Base-by-base conservation (phyloP, 2,113 vertebrate genomes). In the Andinoacara biseriatus region DNA sequence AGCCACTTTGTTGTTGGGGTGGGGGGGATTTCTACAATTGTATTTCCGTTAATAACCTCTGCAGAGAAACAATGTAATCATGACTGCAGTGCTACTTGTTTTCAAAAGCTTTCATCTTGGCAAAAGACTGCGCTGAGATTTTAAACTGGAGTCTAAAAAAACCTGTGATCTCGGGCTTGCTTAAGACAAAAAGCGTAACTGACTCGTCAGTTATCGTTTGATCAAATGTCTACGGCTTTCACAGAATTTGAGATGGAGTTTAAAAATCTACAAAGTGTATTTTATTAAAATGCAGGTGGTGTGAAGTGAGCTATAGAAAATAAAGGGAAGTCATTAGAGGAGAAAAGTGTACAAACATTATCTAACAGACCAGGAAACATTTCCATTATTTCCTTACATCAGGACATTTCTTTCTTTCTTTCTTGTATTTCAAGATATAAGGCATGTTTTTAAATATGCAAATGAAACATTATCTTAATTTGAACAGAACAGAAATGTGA, bases 1-100 rank as follows among this genome's bases (percentile, higher is more conserved):
- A 82, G 11, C 35, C 49, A 77, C 74, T 87, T 91, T 87, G 84
- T 82, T 77, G 52, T 33, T 33, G 31, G 35, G 35, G 7, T 9
- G 15, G 78, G 58, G 63, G 75, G 5, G 10, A 78, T 83, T 77
- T 77, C 20, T 56, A n/a, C n/a, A 77, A 82, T 52, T 84, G 58
- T 78, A 15, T 74, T 81, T 84, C 46, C 58, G 26, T 63, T 54
- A 78, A 87, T 35, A 84, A 77, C 58, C 56, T 80, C 33, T 76
- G 74, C 69, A 7, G 20, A 26, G 29, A 52, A 80, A 74, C 69
- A 83, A 84, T 43, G 49, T 69, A 52, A 83, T 59, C 31, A 83
- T 80, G 61, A 84, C 78, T 83, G 67, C 11, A 38, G 60, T 26
- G 26, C 14, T 3, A 22, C 22, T 20, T 10, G 10, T 60, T 60